Percentiles rank a stretch among this genome's conserved stretches.
phyloP scores from a whole-genome alignment of 2,888 invertebrate species.

The Tyria jacobaeae region DNA sequence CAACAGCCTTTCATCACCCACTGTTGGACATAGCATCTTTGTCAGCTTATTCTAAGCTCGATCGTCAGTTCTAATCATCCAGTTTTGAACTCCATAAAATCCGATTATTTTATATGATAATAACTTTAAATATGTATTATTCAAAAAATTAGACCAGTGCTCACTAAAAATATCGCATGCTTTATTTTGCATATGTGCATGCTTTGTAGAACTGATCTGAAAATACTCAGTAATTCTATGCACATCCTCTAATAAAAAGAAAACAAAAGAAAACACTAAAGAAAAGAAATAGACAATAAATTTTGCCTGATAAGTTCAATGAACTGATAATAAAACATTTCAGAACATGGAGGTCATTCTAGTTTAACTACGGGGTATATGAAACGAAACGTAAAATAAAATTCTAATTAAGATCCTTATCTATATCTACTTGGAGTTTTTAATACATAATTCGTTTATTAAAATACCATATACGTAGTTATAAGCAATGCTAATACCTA shows the following conservation, averaged over 20 bases:
- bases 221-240: too few species aligned
- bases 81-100: too few species aligned
- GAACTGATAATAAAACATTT: neutral
- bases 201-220: too few species aligned
- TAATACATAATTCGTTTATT: conserved; percentile 35
- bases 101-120: too few species aligned
- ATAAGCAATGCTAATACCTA: conserved; percentile 54
- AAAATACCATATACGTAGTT: conserved; percentile 37
- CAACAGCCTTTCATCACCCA: too few species aligned
- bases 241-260: neutral
- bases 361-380: conserved; percentile 1
- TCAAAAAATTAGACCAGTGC: too few species aligned
- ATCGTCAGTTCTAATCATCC: too few species aligned
- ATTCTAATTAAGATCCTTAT: conserved; percentile 22
- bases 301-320: neutral
- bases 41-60: too few species aligned
- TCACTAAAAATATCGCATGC: too few species aligned
- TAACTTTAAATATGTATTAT: too few species aligned
- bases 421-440: conserved; percentile 4
- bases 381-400: conserved; percentile 18
- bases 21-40: too few species aligned
- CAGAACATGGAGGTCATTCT: neutral
- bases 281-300: neutral
- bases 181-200: too few species aligned
- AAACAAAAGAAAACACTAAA: neutral